phyloP scores from a whole-genome alignment of 2,113 vertebrate species.

The Fregetta grallaria region DNA sequence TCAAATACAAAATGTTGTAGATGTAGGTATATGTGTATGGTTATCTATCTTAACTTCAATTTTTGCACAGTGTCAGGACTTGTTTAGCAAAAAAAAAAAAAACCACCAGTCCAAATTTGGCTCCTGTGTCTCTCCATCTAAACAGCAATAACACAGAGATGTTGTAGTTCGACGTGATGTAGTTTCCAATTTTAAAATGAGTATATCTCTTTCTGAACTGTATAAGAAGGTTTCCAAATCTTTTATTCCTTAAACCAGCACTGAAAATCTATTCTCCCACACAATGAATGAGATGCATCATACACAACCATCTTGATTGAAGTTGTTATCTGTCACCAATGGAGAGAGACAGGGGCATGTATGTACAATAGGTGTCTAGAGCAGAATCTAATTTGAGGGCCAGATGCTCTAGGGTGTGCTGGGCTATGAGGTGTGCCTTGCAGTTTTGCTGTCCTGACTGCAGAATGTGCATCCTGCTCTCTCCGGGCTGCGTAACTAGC shows the following conservation, averaged over 20 bases:
- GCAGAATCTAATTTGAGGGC: background rate
- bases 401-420: background rate
- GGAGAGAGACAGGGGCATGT: background rate
- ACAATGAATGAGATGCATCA: rapidly evolving
- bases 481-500: background rate
- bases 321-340: background rate
- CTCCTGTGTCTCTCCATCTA: background rate
- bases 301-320: rapidly evolving
- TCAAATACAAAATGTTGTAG: background rate
- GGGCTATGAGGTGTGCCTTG: background rate
- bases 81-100: background rate
- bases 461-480: background rate
- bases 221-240: background rate
- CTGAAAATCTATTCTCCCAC: background rate
- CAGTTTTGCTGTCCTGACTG: background rate
- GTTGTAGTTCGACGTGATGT: background rate
- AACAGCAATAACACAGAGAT: background rate
- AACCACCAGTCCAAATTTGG: rapidly evolving
- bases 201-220: background rate
- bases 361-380: background rate
- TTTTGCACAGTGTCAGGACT: background rate
- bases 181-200: background rate
- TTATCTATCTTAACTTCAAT: background rate
- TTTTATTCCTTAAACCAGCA: background rate
- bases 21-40: background rate